Evolutionary conservation across 2,797 vertebrate species (phyloP).

Genomic region (Acanthurus lineatus): DNA sequence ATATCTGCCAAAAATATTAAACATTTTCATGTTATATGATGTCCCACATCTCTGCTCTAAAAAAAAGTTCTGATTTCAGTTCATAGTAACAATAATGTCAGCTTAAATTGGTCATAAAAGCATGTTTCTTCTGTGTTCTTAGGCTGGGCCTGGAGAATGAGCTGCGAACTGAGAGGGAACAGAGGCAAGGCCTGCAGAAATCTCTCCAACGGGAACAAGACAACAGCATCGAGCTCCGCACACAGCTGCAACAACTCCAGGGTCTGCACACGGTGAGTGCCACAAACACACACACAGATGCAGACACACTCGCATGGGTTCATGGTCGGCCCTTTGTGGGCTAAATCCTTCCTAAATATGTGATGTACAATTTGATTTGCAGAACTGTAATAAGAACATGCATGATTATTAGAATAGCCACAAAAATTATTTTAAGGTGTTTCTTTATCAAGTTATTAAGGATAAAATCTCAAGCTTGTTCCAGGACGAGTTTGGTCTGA

Average conservation of each 20-base stretch:
- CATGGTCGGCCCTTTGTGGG: too few relatives aligned
- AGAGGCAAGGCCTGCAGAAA: conserved; percentile 92
- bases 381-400: neutral
- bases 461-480: neutral
- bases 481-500: neutral
- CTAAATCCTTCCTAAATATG: too few relatives aligned
- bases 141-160: conserved; percentile 93
- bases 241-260: conserved; percentile 94
- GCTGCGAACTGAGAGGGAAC: conserved; percentile 92
- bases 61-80: neutral
- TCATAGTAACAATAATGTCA: neutral
- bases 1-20: too few relatives aligned
- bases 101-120: neutral
- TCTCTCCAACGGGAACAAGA: conserved; percentile 93
- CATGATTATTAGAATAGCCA: neutral
- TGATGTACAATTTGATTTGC: neutral
- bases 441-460: neutral
- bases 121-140: conserved; percentile 25
- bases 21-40: neutral
- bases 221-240: conserved; percentile 89
- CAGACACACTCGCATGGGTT: neutral
- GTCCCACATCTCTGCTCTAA: neutral
- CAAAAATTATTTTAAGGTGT: neutral
- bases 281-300: neutral
- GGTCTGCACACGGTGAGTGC: conserved; percentile 90